Percentiles rank a stretch among this genome's conserved stretches.
Evolutionary conservation across 1,140 invertebrate genomes (phyloP).

Genomic region (Rhyzopertha dominica): DNA sequence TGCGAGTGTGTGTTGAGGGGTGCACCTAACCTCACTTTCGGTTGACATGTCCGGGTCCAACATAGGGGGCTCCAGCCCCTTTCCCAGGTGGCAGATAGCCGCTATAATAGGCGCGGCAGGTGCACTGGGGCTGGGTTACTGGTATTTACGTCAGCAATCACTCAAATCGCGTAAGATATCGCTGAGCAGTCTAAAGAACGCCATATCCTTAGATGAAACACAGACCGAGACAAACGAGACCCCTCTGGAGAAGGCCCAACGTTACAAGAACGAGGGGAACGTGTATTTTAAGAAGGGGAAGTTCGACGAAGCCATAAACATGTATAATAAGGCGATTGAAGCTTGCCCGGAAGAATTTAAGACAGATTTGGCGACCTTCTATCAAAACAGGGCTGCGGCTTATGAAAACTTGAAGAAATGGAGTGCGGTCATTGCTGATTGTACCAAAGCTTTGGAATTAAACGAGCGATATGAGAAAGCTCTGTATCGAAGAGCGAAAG

Average conservation of each 20-base stretch:
- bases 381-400: constrained; percentile 93
- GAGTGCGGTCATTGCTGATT: constrained; percentile 80
- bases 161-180: constrained; percentile 28
- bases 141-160: constrained; percentile 56
- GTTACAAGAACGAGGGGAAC: constrained; percentile 84
- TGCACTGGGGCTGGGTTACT: constrained; percentile 73
- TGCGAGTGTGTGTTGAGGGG: too few relatives aligned
- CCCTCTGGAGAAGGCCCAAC: constrained; percentile 64
- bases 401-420: constrained; percentile 90
- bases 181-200: constrained; percentile 33
- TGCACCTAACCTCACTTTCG: too few relatives aligned
- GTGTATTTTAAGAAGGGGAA: constrained; percentile 77
- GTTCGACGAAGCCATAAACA: constrained; percentile 81
- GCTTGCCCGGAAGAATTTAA: constrained; percentile 70
- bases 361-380: constrained; percentile 80
- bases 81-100: constrained; percentile 58
- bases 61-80: constrained; percentile 20
- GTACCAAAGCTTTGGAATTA: constrained; percentile 75
- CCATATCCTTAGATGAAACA: constrained; percentile 32
- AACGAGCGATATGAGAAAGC: constrained; percentile 90
- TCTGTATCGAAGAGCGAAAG: constrained; percentile 74
- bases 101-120: constrained; percentile 74
- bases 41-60: constrained; percentile 23
- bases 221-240: constrained; percentile 41
- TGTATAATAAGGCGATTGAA: constrained; percentile 85